These are phyloP conservation scores for Chelonus formosanus DNA, from an alignment of 2,888 invertebrate genomes.

Conservation along the genomic window DNA sequence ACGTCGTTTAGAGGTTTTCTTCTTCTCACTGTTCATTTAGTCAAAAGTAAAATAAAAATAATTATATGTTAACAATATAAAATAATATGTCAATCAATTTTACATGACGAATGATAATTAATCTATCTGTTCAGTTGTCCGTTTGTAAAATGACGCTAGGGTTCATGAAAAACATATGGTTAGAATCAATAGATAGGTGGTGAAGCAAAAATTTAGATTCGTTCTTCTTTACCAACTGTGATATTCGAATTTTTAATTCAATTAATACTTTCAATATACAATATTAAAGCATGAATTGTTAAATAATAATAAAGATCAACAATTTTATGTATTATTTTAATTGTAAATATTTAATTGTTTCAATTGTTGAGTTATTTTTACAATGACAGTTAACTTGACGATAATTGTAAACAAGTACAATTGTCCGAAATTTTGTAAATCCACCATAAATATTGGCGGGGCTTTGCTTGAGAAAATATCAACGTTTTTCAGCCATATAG, in stretches of 20 bases:
- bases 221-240: constrained; percentile 23
- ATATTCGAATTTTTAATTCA: background rate
- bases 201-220: constrained; percentile 1
- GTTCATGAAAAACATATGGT: constrained; percentile 10
- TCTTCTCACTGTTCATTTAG: constrained; percentile 55
- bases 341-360: background rate
- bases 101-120: constrained; percentile 7
- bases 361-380: no score
- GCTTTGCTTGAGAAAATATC: background rate
- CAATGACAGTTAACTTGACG: constrained; percentile 1
- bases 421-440: background rate
- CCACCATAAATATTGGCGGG: constrained; percentile 5
- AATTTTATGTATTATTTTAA: background rate
- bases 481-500: constrained; percentile 4
- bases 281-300: background rate
- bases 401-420: background rate
- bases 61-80: background rate
- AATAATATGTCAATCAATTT: background rate
- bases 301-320: background rate
- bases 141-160: constrained; percentile 30
- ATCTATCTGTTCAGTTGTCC: constrained; percentile 12
- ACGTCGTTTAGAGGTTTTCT: constrained; percentile 45
- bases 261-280: background rate
- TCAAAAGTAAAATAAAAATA: constrained; percentile 23
- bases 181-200: background rate